These are phyloP conservation scores for Petromus typicus DNA, from an alignment of 2,113 vertebrate species.

Conservation along the genomic window DNA sequence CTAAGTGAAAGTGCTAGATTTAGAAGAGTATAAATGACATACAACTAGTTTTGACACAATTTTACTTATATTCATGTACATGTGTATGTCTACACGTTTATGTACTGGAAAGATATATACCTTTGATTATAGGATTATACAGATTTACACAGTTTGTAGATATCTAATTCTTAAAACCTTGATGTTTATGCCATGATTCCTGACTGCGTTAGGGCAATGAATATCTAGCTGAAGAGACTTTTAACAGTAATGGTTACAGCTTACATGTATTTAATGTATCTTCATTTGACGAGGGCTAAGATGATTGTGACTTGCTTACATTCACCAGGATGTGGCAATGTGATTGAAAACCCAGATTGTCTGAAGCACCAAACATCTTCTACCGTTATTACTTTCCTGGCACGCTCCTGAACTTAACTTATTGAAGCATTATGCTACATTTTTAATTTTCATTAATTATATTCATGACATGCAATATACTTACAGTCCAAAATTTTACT, in stretches of 20 bases:
- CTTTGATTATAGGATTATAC: background rate
- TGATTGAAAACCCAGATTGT: background rate
- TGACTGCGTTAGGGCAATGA: constrained; percentile 26
- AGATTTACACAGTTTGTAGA: too few relatives aligned
- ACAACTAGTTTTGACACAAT: background rate
- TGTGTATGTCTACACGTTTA: background rate
- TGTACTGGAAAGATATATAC: background rate
- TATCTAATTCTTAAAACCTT: too few relatives aligned
- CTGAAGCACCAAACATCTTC: background rate
- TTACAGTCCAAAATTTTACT: background rate
- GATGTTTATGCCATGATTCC: too few relatives aligned
- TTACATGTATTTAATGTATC: constrained; percentile 3
- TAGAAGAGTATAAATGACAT: background rate
- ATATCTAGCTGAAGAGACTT: constrained; percentile 32
- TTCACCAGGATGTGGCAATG: background rate
- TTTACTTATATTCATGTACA: background rate
- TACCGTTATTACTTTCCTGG: background rate
- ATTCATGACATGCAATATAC: background rate
- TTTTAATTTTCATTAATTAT: background rate
- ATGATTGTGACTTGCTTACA: constrained; percentile 7
- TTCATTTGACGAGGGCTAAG: background rate
- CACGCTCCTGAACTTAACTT: background rate
- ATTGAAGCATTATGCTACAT: background rate
- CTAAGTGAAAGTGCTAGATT: constrained; percentile 29
- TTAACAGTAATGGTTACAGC: constrained; percentile 48